Conservation (phyloP, 2,797 vertebrate genomes). For the Eremophila alpestris region DNA sequence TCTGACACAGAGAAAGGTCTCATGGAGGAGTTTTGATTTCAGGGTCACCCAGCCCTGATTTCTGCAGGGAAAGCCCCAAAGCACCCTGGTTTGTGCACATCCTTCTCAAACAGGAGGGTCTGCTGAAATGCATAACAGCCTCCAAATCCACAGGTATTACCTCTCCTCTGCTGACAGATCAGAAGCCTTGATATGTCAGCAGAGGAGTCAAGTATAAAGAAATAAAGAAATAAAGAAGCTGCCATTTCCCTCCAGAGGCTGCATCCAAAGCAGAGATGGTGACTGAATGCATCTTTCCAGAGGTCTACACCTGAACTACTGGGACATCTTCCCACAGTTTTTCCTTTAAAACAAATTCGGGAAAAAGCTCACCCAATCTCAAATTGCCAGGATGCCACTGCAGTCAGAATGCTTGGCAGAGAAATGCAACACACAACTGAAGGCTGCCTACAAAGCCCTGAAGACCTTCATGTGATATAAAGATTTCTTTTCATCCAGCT, state of each 20-base stretch:
- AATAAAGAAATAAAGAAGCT: neutral
- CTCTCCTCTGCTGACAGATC: neutral
- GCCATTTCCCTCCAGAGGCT: neutral
- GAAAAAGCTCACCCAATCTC: neutral
- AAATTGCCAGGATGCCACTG: neutral
- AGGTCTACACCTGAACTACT: neutral
- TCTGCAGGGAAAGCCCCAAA: neutral
- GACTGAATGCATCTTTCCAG: neutral
- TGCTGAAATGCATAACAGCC: neutral
- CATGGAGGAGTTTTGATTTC: neutral
- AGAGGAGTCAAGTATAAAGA: neutral
- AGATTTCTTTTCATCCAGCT: neutral
- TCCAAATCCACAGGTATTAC: neutral
- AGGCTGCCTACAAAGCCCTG: neutral
- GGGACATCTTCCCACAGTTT: neutral
- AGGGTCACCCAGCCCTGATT: neutral
- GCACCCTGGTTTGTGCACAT: accelerated
- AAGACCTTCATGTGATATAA: neutral
- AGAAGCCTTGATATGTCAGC: neutral
- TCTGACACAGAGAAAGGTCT: neutral
- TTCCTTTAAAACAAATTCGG: neutral
- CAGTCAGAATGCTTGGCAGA: neutral
- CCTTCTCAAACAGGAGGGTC: neutral
- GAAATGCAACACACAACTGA: neutral
- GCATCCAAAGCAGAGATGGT: neutral